Base-by-base conservation (phyloP, 2,888 invertebrate genomes). In the Dusona sp. region DNA sequence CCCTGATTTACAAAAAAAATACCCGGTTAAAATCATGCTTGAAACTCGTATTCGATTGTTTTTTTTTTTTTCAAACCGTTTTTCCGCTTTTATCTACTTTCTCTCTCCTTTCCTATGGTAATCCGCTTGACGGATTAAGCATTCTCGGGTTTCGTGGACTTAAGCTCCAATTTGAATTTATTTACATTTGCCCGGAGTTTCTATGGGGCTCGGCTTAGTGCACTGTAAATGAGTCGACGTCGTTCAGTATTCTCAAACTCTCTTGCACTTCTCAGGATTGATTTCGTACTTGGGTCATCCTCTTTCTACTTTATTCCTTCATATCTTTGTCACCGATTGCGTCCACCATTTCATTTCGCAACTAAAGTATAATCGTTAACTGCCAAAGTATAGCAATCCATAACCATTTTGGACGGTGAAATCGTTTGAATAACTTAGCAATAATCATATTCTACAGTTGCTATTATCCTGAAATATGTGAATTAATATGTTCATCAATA, bases 151-250 rank as follows among this genome's bases (percentile, higher is more conserved):
- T 86, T 80, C 88, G 33, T 22, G 57, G 54, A 67, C 81, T 74
- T 81, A 68, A 74, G 89, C 88, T 91, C 87, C 89, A 90, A 92
- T 92, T 92, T 90, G 89, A 92, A 92, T 92, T 92, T 92, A 92
- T 92, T 92, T 92, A 92, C 92, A 92, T 91, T 92, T 89, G 90
- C 91, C 90, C 90, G 89, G 61, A 29, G 90, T 90, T 90, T 89
- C 90, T 88, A 61, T 29, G 87, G 86, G 87, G 22, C 65, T 87
- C 87, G 84, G 87, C 89, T 88, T 89, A 88, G 88, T 89, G 84
- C 89, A 82, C 89, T 89, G 90, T 88, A 89, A 90, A 90, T 70
- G 79, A 79, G 72, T 79, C 79, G 54, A 72, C 68, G 78, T 83
- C 73, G 67, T 80, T 51, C 51, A 4, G 33, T 72, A 33, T 54